Percentiles rank a stretch among this genome's conserved stretches.
phyloP scores from a whole-genome alignment of 2,113 vertebrate species.

The Erythrocercus mccallii region DNA sequence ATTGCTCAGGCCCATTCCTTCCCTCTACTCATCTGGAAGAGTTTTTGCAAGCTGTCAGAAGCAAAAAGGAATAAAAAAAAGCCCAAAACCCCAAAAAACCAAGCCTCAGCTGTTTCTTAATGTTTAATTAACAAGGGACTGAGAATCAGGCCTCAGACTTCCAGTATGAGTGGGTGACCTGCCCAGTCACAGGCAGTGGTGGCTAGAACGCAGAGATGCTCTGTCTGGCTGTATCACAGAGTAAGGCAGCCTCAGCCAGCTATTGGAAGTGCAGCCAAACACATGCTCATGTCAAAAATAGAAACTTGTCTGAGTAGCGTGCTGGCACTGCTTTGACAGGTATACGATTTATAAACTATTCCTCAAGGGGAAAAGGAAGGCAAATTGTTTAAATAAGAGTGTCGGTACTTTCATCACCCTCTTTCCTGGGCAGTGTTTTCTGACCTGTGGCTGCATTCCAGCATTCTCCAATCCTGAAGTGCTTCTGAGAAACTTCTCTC shows the following conservation, averaged over 20 bases:
- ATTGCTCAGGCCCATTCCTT: neutral
- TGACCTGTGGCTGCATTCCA: neutral
- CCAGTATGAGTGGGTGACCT: neutral
- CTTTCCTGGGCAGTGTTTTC: neutral
- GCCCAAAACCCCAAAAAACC: accelerated
- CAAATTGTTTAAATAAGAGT: conserved; percentile 2
- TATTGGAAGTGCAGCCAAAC: neutral
- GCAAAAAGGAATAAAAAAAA: neutral
- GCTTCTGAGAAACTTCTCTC: neutral
- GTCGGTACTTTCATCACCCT: conserved; percentile 9
- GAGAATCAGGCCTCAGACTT: neutral
- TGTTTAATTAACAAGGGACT: neutral
- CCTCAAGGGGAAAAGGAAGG: neutral
- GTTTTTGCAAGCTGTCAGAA: neutral
- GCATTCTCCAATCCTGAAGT: accelerated
- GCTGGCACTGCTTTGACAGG: neutral
- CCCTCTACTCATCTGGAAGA: neutral
- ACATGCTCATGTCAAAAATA: conserved; percentile 23
- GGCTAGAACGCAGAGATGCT: neutral
- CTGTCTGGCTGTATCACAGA: neutral
- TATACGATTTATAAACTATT: conserved; percentile 2
- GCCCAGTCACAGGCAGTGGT: neutral
- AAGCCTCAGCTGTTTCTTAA: neutral
- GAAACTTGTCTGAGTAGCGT: neutral
- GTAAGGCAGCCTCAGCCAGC: neutral